Evolutionary conservation across 2,113 vertebrate genomes (phyloP).

Genomic region (human (Homo sapiens)): DNA sequence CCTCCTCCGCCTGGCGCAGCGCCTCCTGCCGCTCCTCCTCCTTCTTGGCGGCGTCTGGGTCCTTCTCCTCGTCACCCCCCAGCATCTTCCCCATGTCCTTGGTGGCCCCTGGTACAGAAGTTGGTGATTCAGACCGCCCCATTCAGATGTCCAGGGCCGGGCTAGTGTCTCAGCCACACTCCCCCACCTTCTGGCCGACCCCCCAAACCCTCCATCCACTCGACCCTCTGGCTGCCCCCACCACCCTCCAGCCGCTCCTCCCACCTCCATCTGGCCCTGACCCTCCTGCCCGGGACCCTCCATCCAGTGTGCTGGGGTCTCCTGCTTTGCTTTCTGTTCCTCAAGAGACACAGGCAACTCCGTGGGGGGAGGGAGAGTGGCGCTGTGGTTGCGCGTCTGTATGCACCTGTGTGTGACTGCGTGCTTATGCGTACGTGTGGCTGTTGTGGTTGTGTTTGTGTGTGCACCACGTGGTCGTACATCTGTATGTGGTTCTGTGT

Average conservation of each 20-base stretch:
- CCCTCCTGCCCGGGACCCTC: too few species aligned
- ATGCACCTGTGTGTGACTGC: not conserved
- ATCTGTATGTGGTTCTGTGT: not conserved
- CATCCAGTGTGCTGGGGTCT: too few species aligned
- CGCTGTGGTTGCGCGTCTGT: too few species aligned
- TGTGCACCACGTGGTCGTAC: accelerated
- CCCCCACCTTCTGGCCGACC: too few species aligned
- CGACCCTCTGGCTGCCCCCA: too few species aligned
- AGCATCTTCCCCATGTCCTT: conserved; percentile 93
- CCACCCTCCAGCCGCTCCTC: too few species aligned
- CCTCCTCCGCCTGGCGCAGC: conserved; percentile 92
- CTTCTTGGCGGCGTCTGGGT: conserved; percentile 93
- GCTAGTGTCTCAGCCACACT: not conserved
- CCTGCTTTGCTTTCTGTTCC: too few species aligned
- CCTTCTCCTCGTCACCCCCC: conserved; percentile 91
- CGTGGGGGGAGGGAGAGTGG: too few species aligned
- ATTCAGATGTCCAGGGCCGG: not conserved
- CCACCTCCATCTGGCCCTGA: too few species aligned
- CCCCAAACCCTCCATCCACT: too few species aligned
- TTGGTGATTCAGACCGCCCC: not conserved
- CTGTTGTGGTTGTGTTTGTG: not conserved
- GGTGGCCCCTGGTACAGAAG: conserved; percentile 87
- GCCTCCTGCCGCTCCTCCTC: conserved; percentile 95
- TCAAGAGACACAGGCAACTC: too few species aligned
- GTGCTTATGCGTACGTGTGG: not conserved